Percentiles rank a stretch among this genome's conserved stretches.
Evolutionary conservation across 2,797 vertebrate species (phyloP).

Genomic region (Benthosema pterotum): DNA sequence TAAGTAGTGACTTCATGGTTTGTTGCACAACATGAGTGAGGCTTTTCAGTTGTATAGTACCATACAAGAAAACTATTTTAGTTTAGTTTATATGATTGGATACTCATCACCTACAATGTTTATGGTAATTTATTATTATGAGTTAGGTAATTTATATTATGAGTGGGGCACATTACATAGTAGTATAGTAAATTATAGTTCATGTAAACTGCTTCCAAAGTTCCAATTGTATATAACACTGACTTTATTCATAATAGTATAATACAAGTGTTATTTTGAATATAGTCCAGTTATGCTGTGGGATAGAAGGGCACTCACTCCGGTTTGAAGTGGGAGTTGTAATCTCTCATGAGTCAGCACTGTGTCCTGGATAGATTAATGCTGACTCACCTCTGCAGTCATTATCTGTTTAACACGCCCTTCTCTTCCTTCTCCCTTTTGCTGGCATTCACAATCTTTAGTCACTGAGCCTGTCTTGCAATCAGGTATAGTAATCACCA

Average conservation of each 20-base stretch:
- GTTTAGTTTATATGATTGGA: too few species aligned
- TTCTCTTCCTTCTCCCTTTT: constrained; percentile 73
- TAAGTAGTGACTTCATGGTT: too few species aligned
- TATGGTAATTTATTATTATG: too few species aligned
- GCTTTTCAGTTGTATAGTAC: too few species aligned
- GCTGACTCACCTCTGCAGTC: constrained; percentile 52
- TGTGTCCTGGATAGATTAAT: constrained; percentile 57
- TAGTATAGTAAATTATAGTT: too few species aligned
- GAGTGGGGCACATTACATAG: too few species aligned
- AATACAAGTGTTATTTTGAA: not conserved
- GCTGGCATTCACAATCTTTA: constrained; percentile 85
- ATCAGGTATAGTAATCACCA: constrained; percentile 94
- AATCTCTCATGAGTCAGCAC: constrained; percentile 47
- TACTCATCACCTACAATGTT: too few species aligned
- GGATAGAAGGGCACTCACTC: constrained; percentile 26
- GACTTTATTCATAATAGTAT: not conserved
- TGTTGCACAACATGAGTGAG: too few species aligned
- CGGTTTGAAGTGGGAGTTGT: constrained; percentile 31
- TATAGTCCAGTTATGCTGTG: not conserved
- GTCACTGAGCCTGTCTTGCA: constrained; percentile 98
- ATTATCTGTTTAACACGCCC: constrained; percentile 73
- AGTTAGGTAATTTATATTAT: too few species aligned
- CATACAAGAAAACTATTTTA: too few species aligned
- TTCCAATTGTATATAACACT: too few species aligned
- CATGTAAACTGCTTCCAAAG: too few species aligned